Base-by-base conservation (phyloP, 1,140 invertebrate genomes). In the Chironomus tepperi region DNA sequence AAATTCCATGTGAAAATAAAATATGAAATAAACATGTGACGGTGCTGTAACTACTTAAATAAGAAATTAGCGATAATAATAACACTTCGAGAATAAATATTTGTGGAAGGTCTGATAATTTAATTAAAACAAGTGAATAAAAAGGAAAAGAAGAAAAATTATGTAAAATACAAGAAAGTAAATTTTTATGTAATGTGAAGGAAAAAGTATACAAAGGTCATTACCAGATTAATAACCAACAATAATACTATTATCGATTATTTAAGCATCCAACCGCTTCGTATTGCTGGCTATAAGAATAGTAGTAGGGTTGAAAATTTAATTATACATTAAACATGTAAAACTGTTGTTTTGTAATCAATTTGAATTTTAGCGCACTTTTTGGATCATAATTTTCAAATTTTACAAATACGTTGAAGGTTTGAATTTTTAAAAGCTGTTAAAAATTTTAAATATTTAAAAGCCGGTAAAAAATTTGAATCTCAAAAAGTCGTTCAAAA, bases 261-360 rank as follows among this genome's bases (percentile, higher is more conserved):
- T 70, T 70, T 70, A 19, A 70, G 65, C 65, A 70, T 70, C 65
- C 65, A 70, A 70, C 65, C 65, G 65, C 65, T 70, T 70, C 65
- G 65, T 18, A 70, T 19, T 70, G 65, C 16, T 70, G 65, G 65
- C 65, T 70, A 70, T 70, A 70, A 70, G 65, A 19, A 70, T 19
- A 18, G 2, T 10, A 57, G 47, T 57, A 57, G 8, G 47, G 47
- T 57, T 57, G 12, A 15, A 57, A 57, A 57, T 57, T n/a, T 15
- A 15, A 12, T 57, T 57, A 5, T 57, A 57, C n/a, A 57, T 57
- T n/a, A 57, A 57, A 34, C 24, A 34, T 34, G 12, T 47, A 57
- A 57, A 57, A 5, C n/a, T n/a, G 5, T 34, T 5, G 24, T 34
- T 34, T 34, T 34, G 1, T 34, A 34, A 34, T 34, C 5, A 34